Evolutionary conservation across 53 echinoderm and acorn worm species (phyloP).

Genomic region (Echinometra lucunter): DNA sequence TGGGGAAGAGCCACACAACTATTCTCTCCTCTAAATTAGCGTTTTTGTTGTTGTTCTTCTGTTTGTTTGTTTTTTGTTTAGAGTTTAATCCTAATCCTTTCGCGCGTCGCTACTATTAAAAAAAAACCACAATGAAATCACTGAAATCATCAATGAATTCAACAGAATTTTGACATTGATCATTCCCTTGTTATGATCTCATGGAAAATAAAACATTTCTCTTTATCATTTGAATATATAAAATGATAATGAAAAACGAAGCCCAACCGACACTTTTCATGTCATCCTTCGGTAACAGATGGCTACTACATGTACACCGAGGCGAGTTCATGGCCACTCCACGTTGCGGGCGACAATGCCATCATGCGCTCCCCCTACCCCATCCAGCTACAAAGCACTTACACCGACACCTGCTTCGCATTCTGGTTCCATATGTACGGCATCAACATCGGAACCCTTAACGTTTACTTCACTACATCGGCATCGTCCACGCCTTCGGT

Average conservation of each 20-base stretch:
- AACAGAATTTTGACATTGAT: too few relatives aligned
- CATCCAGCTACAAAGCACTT: background rate
- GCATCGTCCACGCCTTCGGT: background rate
- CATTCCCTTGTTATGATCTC: too few relatives aligned
- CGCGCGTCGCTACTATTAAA: too few relatives aligned
- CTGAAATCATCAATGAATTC: too few relatives aligned
- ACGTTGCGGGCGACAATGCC: background rate
- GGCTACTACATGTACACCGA: slow-evolving; percentile 58
- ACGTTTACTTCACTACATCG: slow-evolving; percentile 39
- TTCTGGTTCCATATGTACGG: slow-evolving; percentile 54
- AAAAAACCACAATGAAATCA: too few relatives aligned
- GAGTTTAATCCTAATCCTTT: too few relatives aligned
- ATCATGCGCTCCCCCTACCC: background rate
- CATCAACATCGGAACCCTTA: slow-evolving; percentile 46
- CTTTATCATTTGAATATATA: too few relatives aligned
- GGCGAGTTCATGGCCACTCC: background rate
- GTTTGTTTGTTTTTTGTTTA: too few relatives aligned
- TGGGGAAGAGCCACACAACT: too few relatives aligned
- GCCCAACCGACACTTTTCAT: background rate
- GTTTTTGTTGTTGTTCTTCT: too few relatives aligned
- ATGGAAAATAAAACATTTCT: too few relatives aligned
- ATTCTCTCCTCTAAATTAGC: too few relatives aligned
- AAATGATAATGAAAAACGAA: background rate
- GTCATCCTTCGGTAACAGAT: background rate
- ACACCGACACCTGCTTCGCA: background rate